phyloP scores from a whole-genome alignment of 35 echinoderm and acorn worm species.

The Hemicentrotus pulcherrimus region DNA sequence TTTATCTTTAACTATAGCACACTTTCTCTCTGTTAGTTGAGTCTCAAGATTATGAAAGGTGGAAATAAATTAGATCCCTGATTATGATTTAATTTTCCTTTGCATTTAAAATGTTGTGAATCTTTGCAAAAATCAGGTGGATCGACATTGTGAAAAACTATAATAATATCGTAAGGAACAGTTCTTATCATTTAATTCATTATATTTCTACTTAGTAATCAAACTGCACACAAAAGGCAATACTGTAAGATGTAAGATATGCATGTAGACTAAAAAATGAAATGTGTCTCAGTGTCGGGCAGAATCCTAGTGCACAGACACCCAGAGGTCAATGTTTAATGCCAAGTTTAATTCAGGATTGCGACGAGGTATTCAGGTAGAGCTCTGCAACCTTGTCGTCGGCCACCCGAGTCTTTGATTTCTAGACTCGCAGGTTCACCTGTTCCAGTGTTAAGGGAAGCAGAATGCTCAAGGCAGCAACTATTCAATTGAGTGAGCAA shows the following conservation, averaged over 20 bases:
- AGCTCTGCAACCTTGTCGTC: background rate
- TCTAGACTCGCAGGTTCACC: background rate
- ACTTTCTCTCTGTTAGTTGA: too few relatives aligned
- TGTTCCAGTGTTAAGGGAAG: background rate
- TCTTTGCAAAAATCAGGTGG: background rate
- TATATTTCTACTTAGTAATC: background rate
- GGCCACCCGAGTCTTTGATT: background rate
- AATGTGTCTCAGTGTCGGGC: background rate
- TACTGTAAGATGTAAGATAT: background rate
- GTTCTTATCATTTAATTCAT: background rate
- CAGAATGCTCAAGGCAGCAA: background rate
- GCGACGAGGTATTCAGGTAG: background rate
- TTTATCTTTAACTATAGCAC: too few relatives aligned
- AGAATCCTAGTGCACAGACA: background rate
- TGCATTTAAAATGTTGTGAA: background rate
- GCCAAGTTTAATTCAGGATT: constrained; percentile 1
- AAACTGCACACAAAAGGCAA: background rate
- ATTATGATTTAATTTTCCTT: background rate
- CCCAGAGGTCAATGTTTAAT: background rate
- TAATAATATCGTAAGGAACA: background rate
- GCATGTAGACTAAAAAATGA: background rate
- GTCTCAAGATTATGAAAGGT: too few relatives aligned
- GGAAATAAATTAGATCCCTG: too few relatives aligned
- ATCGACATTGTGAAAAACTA: background rate
- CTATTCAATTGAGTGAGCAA: background rate